Base-by-base conservation (phyloP, 2,797 vertebrate species). In the Pteronotus mesoamericanus region DNA sequence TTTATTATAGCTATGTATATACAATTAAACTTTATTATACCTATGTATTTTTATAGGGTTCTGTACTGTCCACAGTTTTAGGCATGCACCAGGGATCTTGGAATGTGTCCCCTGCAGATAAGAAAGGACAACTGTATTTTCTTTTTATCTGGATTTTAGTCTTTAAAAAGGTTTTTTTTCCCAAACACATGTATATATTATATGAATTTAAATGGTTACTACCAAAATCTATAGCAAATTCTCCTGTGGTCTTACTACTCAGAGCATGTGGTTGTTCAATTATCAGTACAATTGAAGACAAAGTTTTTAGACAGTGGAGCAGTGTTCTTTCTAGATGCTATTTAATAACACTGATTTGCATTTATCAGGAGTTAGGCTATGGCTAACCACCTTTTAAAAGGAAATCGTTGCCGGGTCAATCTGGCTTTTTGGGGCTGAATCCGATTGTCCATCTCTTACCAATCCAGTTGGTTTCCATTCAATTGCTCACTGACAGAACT, bases 391-490 rank as follows among this genome's bases (percentile, higher is more conserved):
- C 95, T 96, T 90, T 82, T 78, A 87, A 96, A 29, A 91, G 42
- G 24, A 95, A 87, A 84, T 32, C 29, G 14, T 66, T 82, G 11
- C 44, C 61, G 71, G 61, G 68, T 83, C 89, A 72, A 57, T 39
- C 53, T 86, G 37, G 32, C 22, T 61, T 4, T 39, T 79, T 51
- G 68, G 39, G 59, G 24, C 83, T 75, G 68, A 91, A 53, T 89
- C 89, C 91, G 79, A 86, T 79, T 24, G 29, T 39, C 91, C 42
- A 80, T 37, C 77, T 86, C 39, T 89, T 19, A 94, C 59, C 95
- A 96, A 39, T 86, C 44, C 80, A 84, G 44, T 74, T 71, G 46
- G 44, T 88, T 96, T 96, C 91, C 93, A 85, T 87, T 77, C 53
- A 95, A 16, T 85, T 92, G 66, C 24, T 89, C 71, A 92, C 71